Percentiles rank a stretch among this genome's conserved stretches.
Conservation (phyloP, 2,888 invertebrate genomes). For the Strigamia maritima region DNA sequence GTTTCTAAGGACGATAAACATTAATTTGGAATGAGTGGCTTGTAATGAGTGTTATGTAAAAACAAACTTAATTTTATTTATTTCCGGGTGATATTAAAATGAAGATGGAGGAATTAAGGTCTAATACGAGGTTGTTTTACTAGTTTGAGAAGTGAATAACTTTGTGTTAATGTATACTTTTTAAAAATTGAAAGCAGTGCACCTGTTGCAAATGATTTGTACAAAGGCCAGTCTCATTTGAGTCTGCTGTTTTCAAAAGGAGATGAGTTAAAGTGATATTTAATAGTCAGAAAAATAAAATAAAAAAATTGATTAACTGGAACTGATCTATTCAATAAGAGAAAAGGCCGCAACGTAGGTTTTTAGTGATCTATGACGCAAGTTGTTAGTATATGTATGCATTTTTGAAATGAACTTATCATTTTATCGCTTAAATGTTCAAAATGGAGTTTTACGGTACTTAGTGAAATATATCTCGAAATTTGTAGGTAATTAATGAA, state of each 20-base stretch:
- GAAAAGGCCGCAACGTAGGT: too few relatives aligned
- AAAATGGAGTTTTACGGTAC: too few relatives aligned
- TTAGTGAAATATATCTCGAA: too few relatives aligned
- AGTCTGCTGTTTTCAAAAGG: neutral
- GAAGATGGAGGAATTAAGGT: neutral
- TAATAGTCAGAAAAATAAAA: neutral
- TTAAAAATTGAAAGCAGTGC: conserved; percentile 1
- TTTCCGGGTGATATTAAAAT: neutral
- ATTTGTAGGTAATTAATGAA: too few relatives aligned
- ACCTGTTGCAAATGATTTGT: conserved; percentile 24
- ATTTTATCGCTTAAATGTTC: too few relatives aligned
- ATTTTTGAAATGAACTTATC: too few relatives aligned
- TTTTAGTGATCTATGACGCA: too few relatives aligned
- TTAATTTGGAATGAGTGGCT: neutral
- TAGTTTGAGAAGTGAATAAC: neutral
- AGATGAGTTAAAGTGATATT: neutral
- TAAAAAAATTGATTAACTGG: neutral
- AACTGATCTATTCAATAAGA: too few relatives aligned
- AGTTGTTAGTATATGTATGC: too few relatives aligned
- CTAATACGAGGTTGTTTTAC: neutral
- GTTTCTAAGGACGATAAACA: neutral
- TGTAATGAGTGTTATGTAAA: neutral
- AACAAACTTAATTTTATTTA: neutral
- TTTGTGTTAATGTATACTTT: neutral
- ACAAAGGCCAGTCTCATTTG: conserved; percentile 11